A percentile compares a stretch with the other conserved stretches of the same genome.
Conservation (phyloP, 53 echinoderm and acorn worm species). For the Holothuria scabra region DNA sequence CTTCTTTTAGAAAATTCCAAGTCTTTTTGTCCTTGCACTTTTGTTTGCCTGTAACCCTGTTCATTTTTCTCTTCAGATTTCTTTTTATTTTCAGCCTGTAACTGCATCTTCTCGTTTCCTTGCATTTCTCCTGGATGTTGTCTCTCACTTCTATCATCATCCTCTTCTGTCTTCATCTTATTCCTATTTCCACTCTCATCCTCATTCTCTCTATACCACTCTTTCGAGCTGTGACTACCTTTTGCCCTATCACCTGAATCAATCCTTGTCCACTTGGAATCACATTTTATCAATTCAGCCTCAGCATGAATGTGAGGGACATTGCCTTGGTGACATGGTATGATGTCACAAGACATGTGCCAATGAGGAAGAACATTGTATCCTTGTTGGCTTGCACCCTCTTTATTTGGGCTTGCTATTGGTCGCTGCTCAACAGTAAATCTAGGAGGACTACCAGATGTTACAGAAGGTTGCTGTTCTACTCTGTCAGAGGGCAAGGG, state of each 20-base stretch:
- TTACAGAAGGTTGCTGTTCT: constrained; percentile 49
- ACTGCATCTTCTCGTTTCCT: too few relatives aligned
- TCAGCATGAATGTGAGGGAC: constrained; percentile 4
- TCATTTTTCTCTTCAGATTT: too few relatives aligned
- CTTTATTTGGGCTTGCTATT: constrained; percentile 65
- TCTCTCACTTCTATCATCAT: too few relatives aligned
- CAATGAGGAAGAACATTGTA: constrained; percentile 69
- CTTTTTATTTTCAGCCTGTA: too few relatives aligned
- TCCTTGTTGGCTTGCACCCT: neutral
- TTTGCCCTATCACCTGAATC: neutral
- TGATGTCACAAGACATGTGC: constrained; percentile 93
- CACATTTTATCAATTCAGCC: neutral
- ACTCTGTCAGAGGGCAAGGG: neutral
- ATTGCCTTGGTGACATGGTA: constrained; percentile 74
- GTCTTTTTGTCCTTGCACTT: too few relatives aligned
- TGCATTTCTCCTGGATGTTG: too few relatives aligned
- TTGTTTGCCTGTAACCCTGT: too few relatives aligned
- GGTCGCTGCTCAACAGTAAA: too few relatives aligned
- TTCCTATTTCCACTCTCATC: too few relatives aligned
- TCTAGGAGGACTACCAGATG: neutral
- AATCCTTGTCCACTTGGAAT: neutral
- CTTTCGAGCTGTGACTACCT: neutral
- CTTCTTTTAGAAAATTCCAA: too few relatives aligned
- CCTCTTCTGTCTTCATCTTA: too few relatives aligned
- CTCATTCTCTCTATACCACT: too few relatives aligned